Base-by-base conservation (phyloP, 2,797 vertebrate species). In the Siniperca scherzeri region DNA sequence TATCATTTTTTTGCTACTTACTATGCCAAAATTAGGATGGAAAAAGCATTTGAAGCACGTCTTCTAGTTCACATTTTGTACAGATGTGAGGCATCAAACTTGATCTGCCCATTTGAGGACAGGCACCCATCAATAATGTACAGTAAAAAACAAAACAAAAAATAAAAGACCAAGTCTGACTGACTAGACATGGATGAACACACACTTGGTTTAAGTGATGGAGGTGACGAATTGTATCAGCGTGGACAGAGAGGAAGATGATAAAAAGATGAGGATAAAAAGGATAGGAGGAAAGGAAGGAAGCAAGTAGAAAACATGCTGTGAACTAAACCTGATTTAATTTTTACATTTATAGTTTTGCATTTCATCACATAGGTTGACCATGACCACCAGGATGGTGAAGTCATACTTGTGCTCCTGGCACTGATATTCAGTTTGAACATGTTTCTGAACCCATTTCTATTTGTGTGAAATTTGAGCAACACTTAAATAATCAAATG, bases 11-110 rank as follows among this genome's bases (percentile, higher is more conserved):
- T 71, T 65, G 42, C 17, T 19, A 0, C 21, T n/a, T 53, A 36
- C 16, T 40, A 10, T 80, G 21, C 56, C 19, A 50, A 36, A 55
- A 21, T 42, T 2, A 14, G 25, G 13, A 22, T 68, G 42, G 8
- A 53, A 33, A 72, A 75, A 67, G 16, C 1, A 1, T 62, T 53
- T 38, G 3, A 74, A 64, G 59, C 59, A 57, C 53, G 33, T 72
- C 12, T 22, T 42, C 2, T 57, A 14, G 7, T 44, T 25, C 14
- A 65, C 52, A 57, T 38, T 65, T 56, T 76, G 38, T 46, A 46
- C 7, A 42, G 21, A 50, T 50, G 44, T 73, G 44, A 73, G 40
- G 22, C 3, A 33, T 36, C 8, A 30, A 16, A 30, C 17, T 36
- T 22, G 10, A 52, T 19, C 42, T 68, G 44, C 3, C 38, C 12